A percentile compares a stretch with the other conserved stretches of the same genome.
Conservation (phyloP, 2,797 vertebrate species). For the Paramormyrops hopkinsi region DNA sequence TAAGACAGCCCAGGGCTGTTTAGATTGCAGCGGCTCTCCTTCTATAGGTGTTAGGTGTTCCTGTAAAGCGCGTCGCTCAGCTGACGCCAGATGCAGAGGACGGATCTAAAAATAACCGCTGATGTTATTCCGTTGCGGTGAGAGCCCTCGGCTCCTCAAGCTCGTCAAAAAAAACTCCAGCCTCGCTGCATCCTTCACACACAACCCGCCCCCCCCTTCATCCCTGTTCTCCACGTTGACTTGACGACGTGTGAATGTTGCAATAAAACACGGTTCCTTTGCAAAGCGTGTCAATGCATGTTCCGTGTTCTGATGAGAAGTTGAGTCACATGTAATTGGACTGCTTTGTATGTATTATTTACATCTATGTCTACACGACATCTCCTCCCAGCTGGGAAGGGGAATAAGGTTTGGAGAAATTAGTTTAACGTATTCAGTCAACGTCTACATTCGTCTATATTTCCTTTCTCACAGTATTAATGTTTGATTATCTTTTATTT, state of each 20-base stretch:
- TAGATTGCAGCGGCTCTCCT: neutral
- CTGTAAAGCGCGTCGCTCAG: constrained; percentile 6
- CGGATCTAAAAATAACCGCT: constrained; percentile 42
- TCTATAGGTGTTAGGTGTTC: constrained; percentile 3
- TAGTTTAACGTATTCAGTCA: neutral
- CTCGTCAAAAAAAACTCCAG: neutral
- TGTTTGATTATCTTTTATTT: neutral
- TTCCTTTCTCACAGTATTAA: neutral
- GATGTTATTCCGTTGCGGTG: constrained; percentile 27
- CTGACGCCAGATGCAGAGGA: constrained; percentile 37
- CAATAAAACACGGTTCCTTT: neutral
- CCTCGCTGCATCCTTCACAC: neutral
- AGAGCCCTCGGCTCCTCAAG: neutral
- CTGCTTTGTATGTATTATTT: neutral
- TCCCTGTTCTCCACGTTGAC: too few relatives aligned
- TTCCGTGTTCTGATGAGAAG: neutral
- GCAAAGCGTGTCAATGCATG: neutral
- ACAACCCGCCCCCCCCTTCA: too few relatives aligned
- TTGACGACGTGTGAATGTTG: neutral
- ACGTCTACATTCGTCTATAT: neutral
- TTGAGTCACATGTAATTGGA: neutral
- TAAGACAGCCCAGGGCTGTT: neutral
- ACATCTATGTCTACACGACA: neutral
- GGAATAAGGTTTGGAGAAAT: neutral
- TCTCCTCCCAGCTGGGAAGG: neutral